Evolutionary conservation across 2,797 vertebrate species (phyloP), one percentile per base, ranked within the genome.

Genomic region (Poecilia wingei): DNA sequence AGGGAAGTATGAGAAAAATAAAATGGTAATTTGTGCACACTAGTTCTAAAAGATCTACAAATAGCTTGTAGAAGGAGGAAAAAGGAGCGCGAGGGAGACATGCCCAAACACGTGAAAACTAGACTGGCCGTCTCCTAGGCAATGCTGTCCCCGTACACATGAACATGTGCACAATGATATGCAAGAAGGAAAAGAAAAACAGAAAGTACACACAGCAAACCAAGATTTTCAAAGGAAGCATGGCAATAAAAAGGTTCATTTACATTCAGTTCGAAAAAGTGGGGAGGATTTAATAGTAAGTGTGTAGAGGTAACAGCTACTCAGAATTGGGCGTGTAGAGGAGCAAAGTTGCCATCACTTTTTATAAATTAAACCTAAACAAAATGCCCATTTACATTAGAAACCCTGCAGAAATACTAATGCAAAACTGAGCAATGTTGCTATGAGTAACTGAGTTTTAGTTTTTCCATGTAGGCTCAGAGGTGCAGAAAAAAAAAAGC

Each of bases 41-140:
- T 45, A 45, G 25, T 25, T 43, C 71, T 88, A 72, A 84, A 90
- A 92, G 55, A 90, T 90, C 82, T 74, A 89, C 77, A 82, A 80
- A 47, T 41, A 31, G 47, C 79, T 64, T 59, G 61, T 20, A 75
- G 76, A 87, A 31, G 22, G 71, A 81, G 46, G 85, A 53, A 80
- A 81, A 80, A 2, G 49, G 51, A 82, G 80, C 8, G 4, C 36
- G 3, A 47, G 16, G 47, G 51, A 84, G 72, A 78, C 25, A 14
- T 76, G 88, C 89, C 93, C 74, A 28, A 86, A 90, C 89, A 92
- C 72, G 79, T 89, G 86, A 89, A 91, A 92, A 84, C 85, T 61
- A 87, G 74, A 88, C 85, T 72, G 69, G 68, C 86, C 22, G 91
- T 95, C 86, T 90, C 93, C 94, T 80, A 87, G 94, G 94, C 77